Base-by-base conservation (phyloP, 2,888 invertebrate genomes). In the Ormia ochracea region DNA sequence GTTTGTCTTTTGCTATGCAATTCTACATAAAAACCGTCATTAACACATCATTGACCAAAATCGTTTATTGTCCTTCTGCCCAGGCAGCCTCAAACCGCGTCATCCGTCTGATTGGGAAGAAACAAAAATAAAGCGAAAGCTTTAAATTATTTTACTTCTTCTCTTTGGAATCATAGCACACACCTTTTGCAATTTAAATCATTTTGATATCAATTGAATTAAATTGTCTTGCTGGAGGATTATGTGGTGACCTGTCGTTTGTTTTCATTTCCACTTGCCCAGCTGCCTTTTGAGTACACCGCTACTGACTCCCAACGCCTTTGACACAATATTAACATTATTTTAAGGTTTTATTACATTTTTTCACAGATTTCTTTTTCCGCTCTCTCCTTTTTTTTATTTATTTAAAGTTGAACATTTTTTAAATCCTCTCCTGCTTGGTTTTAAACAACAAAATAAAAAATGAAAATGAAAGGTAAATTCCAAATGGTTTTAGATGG, bases 161-260 rank as follows among this genome's bases (percentile, higher is more conserved):
- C 14, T n/a, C n/a, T n/a, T 31, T 43, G 26, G 72, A 74, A 65
- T 59, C 65, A 65, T 38, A 69, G n/a, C 50, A 45, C 48, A 76
- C 78, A 72, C 50, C 66, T 75, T 77, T 75, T 83, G 83, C 82
- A 84, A 50, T 85, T 85, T 84, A 84, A 85, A 85, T 85, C 84
- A 85, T 84, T 85, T 56, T 83, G 83, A 75, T 82, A 84, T 83
- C 84, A 84, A 85, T 85, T 85, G 84, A 85, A 84, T 85, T 85
- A 84, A 85, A 85, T 83, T 85, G 85, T 85, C 83, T 79, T 82
- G 81, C 81, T 63, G 72, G 70, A 38, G 82, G 80, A 81, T 81
- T 78, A 81, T 72, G 78, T 79, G 79, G 76, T 82, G 79, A 80
- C 66, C 80, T 80, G 80, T 80, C 80, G 68, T 80, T 80, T 80